Percentiles rank a stretch among this genome's conserved stretches.
Conservation (phyloP, 2,113 vertebrate species). For the Chamaetylas fuelleborni region DNA sequence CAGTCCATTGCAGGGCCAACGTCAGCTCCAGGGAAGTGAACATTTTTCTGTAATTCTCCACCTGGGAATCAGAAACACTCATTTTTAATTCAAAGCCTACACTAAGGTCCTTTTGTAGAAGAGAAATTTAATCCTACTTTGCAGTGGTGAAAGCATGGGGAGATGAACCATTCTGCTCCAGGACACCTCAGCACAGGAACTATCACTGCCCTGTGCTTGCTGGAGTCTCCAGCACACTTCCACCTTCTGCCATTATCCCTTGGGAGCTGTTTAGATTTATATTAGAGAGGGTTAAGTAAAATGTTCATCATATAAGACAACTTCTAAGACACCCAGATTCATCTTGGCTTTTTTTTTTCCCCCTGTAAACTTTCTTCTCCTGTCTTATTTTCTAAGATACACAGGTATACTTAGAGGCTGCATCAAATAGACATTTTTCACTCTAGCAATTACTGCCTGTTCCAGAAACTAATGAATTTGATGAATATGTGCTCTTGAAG, state of each 20-base stretch:
- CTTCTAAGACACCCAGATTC: background rate
- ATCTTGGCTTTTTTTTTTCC: background rate
- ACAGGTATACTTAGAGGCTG: background rate
- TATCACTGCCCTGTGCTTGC: background rate
- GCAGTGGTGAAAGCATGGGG: background rate
- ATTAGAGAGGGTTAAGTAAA: background rate
- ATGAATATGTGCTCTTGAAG: background rate
- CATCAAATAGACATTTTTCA: background rate
- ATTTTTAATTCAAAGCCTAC: background rate
- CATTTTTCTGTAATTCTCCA: background rate
- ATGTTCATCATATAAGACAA: background rate
- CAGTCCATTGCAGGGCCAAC: accelerated
- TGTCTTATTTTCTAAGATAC: background rate
- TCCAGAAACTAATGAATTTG: background rate
- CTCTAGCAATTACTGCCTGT: background rate
- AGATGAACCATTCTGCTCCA: background rate
- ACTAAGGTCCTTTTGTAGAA: background rate
- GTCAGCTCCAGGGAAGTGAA: background rate
- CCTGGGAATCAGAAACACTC: background rate
- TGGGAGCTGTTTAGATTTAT: background rate
- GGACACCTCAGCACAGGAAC: background rate
- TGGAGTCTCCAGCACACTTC: background rate
- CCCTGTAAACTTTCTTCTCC: background rate
- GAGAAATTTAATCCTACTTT: background rate
- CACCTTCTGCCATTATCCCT: background rate